Conservation (phyloP, 1,140 invertebrate species). For the Ostrea edulis region DNA sequence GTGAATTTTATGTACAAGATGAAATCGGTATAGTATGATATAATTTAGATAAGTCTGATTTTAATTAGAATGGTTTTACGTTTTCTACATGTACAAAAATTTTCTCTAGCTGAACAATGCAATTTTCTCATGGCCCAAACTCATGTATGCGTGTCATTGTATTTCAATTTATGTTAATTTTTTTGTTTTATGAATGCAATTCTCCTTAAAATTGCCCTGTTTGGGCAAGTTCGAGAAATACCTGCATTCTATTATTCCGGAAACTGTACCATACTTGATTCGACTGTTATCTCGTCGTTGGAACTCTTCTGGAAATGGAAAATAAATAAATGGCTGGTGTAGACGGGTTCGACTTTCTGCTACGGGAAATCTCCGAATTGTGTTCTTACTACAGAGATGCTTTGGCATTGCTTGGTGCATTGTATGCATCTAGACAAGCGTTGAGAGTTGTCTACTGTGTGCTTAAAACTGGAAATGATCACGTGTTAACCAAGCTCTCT, state of each 20-base stretch:
- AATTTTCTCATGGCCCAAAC: neutral
- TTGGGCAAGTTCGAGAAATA: too few relatives aligned
- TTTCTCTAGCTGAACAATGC: too few relatives aligned
- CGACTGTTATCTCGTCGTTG: neutral
- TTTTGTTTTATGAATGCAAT: too few relatives aligned
- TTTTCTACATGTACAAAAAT: too few relatives aligned
- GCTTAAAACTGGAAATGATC: constrained; percentile 63
- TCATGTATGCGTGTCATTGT: too few relatives aligned
- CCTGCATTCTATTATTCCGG: neutral
- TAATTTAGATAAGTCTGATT: too few relatives aligned
- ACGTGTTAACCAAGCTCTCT: constrained; percentile 65
- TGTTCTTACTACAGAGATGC: constrained; percentile 68
- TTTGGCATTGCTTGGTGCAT: constrained; percentile 71
- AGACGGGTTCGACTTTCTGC: constrained; percentile 73
- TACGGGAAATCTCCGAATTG: constrained; percentile 62
- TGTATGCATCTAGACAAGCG: constrained; percentile 70
- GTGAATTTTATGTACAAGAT: too few relatives aligned
- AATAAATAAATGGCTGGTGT: constrained; percentile 66
- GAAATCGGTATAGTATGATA: too few relatives aligned
- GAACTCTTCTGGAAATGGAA: neutral
- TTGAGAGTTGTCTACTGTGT: constrained; percentile 53
- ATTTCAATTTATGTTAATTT: too few relatives aligned
- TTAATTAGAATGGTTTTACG: too few relatives aligned
- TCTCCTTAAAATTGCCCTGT: too few relatives aligned
- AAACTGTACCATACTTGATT: neutral